Base-by-base conservation (phyloP, 2,888 invertebrate species). In the Cerastoderma edule region DNA sequence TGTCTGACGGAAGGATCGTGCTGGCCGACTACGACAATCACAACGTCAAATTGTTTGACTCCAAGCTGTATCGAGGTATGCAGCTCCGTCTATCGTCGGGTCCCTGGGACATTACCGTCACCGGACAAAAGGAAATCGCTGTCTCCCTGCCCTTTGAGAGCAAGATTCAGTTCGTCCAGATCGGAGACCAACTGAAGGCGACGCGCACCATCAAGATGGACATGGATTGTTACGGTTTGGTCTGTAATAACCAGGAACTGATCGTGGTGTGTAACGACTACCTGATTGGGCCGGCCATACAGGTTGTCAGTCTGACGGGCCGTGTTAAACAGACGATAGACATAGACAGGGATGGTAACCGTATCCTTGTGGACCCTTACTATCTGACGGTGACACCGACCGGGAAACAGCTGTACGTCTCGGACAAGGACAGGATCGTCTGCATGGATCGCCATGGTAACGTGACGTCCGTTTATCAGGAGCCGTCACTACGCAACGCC, bases 391-490 rank as follows among this genome's bases (percentile, higher is more conserved):
- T 79, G 13, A 79, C 79, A 1, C 72, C 79, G 44, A 75, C 76
- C 19, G 79, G 82, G 2, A 82, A 82, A 67, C 72, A 69, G 56
- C 79, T 82, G n/a, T 82, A 79, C 50, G 79, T 82, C 22, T 74
- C 82, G 2, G 82, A 82, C 69, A 79, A 82, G 48, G 82, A 79
- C 50, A 44, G 77, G 24, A 77, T 82, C 67, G 77, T 79, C 48
- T 82, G 82, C 65, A 79, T 82, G 76, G 78, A 79, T 72, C 76
- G 82, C 30, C 79, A 82, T 69, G 82, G 82, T 22, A 82, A 79
- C 66, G 75, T 79, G 24, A 79, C 79, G 35, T 82, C 79, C 2
- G 67, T 79, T 10, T 82, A 82, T 32, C 72, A 79, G 39, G 82
- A 82, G 10, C n/a, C 65, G 27, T 76, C 75, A 0, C 53, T 82